phyloP scores from a whole-genome alignment of 2,797 vertebrate species.

The Aythya fuligula region DNA sequence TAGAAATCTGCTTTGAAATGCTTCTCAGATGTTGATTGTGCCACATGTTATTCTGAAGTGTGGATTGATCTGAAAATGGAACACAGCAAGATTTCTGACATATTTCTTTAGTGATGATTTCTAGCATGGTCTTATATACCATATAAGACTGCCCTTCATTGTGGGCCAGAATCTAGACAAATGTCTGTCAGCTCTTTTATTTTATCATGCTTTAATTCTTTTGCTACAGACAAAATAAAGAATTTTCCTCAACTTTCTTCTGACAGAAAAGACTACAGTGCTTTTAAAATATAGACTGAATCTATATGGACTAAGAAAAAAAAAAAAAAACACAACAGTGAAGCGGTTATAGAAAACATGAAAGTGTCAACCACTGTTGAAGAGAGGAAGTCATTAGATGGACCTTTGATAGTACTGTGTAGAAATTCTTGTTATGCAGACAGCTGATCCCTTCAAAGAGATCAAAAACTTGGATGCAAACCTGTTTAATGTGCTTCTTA shows the following conservation, averaged over 20 bases:
- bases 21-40: not conserved
- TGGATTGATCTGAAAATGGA: not conserved
- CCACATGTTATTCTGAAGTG: not conserved
- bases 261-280: not conserved
- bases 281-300: not conserved
- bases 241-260: not conserved
- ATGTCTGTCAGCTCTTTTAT: not conserved
- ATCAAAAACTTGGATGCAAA: not conserved
- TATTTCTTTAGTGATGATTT: not conserved
- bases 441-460: not conserved
- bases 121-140: not conserved
- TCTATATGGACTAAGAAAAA: not conserved
- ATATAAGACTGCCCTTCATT: not conserved
- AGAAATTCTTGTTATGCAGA: not conserved
- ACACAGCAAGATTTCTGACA: not conserved
- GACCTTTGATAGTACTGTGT: not conserved
- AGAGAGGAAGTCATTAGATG: not conserved
- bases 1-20: not conserved
- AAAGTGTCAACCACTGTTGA: not conserved
- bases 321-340: not conserved
- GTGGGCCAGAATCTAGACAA: not conserved
- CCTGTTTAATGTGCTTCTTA: accelerated
- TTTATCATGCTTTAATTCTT: not conserved
- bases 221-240: not conserved
- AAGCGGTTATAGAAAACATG: not conserved